Evolutionary conservation across 2,888 invertebrate genomes (phyloP).

Genomic region (Scrobipalpa atriplicella): DNA sequence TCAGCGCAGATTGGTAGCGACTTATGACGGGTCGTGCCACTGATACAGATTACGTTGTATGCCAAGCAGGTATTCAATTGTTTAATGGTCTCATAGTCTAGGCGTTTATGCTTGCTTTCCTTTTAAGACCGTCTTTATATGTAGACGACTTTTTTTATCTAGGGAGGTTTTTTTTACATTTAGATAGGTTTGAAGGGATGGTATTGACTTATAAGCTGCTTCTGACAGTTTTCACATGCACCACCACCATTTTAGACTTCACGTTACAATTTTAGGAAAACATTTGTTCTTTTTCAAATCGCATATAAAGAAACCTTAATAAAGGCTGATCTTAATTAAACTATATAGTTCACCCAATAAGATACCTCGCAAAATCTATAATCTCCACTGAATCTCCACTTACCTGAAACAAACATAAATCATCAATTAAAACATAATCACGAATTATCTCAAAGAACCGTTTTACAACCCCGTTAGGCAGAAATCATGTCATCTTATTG

Average conservation of each 20-base stretch:
- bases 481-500: constrained; percentile 9
- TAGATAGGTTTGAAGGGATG: no score
- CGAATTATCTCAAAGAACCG: constrained; percentile 24
- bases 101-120: not conserved
- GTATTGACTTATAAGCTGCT: no score
- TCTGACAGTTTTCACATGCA: no score
- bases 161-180: no score
- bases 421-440: constrained; percentile 18
- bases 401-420: constrained; percentile 41
- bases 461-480: constrained; percentile 21
- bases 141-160: no score
- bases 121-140: not conserved
- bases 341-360: not conserved
- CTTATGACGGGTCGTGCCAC: constrained; percentile 31
- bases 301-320: no score
- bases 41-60: constrained; percentile 4
- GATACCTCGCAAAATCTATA: not conserved
- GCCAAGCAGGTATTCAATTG: not conserved
- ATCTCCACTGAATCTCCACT: constrained; percentile 29
- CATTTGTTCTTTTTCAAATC: not conserved
- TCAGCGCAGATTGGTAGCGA: constrained; percentile 33
- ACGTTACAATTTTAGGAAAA: not conserved
- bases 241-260: no score
- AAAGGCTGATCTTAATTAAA: no score
- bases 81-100: not conserved